Conservation (phyloP, 2,797 vertebrate species). For the Notamacropus eugenii region DNA sequence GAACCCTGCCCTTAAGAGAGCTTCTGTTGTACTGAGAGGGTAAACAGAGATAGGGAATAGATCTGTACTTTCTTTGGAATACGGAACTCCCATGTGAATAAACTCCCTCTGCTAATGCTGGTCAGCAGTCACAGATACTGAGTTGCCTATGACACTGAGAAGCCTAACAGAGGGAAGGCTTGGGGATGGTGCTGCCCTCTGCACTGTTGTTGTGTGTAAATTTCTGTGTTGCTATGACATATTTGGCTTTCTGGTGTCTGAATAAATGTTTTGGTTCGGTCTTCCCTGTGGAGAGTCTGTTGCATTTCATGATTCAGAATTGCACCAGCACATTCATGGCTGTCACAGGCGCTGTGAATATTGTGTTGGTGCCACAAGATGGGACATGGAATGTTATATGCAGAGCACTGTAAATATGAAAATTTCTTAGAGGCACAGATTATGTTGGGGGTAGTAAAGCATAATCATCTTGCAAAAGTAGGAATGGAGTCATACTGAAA, state of each 20-base stretch:
- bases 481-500: background rate
- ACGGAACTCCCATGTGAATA: background rate
- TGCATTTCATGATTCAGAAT: no score
- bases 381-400: background rate
- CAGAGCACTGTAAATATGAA: background rate
- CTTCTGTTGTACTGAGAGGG: background rate
- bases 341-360: no score
- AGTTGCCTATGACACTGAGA: background rate
- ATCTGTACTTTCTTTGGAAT: background rate
- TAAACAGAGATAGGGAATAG: background rate
- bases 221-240: no score
- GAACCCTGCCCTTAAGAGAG: background rate
- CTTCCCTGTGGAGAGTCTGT: no score
- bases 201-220: no score
- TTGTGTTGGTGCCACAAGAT: no score
- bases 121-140: background rate
- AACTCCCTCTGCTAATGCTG: background rate
- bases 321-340: no score
- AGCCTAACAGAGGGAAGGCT: no score
- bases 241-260: no score
- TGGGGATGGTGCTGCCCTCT: no score
- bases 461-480: background rate
- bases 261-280: no score
- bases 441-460: background rate
- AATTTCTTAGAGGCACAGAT: background rate